Evolutionary conservation across 2,797 vertebrate genomes (phyloP), one percentile per base, ranked within the genome.

Genomic region (Alcedo atthis): DNA sequence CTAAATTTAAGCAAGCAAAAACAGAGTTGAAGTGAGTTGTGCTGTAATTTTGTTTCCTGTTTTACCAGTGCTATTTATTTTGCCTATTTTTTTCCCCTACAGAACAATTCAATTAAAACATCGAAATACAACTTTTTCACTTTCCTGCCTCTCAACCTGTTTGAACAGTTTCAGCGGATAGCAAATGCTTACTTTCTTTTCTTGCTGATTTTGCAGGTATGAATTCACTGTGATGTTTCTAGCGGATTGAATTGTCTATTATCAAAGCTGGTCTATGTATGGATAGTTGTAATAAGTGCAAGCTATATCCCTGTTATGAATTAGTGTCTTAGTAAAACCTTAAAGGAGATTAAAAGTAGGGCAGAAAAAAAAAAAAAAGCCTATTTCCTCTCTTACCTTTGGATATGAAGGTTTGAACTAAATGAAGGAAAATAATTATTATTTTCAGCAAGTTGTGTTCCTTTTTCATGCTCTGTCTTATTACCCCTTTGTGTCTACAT

Each of bases 171-270:
- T 94, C 98, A 98, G 97, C 98, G 99, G 87, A 97, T 99, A 51
- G 99, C 99, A 94, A 99, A 99, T 30, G 98, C 98, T 33, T 99
- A 99, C 97, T 99, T 99, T 95, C 98, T 99, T 33, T 97, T 98
- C 92, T 98, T 99, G 95, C 98, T 99, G 76, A 97, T 98, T 76
- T 97, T 99, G n/a, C 99, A 99, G 98, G 99, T 99, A 95, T 79
- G 93, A 89, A 71, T 75, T 71, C 40, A 73, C 18, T 33, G 15
- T 59, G 49, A 43, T 84, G 15, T 75, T 92, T 77, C 61, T 46
- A 82, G 35, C 42, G 64, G n/a, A 33, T 69, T 70, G 24, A 7
- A 1, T 33, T 73, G 43, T 64, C 55, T 81, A 15, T 76, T 83
- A 76, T 70, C 81, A 92, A 54, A 89, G 59, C 22, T 3, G 1